Percentiles rank a stretch among this genome's conserved stretches.
These are phyloP conservation scores for Psilanteris sp. DNA, from an alignment of 1,140 invertebrate species.

Conservation along the genomic window DNA sequence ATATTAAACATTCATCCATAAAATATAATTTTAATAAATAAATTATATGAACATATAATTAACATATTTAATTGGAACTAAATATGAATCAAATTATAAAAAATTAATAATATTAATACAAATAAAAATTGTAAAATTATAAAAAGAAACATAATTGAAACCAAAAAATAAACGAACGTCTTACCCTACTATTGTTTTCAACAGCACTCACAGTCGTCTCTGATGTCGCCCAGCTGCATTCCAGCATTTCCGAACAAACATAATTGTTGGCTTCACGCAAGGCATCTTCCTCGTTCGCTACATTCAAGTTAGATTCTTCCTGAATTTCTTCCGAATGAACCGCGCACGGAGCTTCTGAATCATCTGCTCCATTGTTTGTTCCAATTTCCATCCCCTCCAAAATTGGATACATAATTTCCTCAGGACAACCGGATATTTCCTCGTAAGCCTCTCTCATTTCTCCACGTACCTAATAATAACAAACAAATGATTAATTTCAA, in stretches of 20 bases:
- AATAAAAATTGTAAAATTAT: too few species aligned
- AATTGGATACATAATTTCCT: conserved; percentile 78
- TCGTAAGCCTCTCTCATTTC: conserved; percentile 78
- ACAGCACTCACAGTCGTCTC: conserved; percentile 73
- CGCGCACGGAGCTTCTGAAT: conserved; percentile 62
- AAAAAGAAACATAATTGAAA: conserved; percentile 30
- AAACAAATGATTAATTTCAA: not conserved
- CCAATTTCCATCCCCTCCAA: conserved; percentile 77
- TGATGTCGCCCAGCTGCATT: conserved; percentile 76
- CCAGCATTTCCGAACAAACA: conserved; percentile 78
- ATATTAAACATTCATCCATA: too few species aligned
- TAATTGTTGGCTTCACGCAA: conserved; percentile 79
- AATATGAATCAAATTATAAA: too few species aligned
- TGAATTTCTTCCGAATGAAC: conserved; percentile 63
- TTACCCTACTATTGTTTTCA: conserved; percentile 69
- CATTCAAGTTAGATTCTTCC: conserved; percentile 68
- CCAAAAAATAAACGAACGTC: conserved; percentile 42
- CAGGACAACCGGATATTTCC: conserved; percentile 76
- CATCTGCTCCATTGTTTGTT: conserved; percentile 67
- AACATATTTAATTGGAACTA: too few species aligned
- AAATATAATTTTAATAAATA: too few species aligned
- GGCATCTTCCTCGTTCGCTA: conserved; percentile 75
- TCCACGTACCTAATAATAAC: conserved; percentile 67
- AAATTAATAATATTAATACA: too few species aligned
- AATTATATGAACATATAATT: too few species aligned